A percentile compares a stretch with the other conserved stretches of the same genome.
phyloP scores from a whole-genome alignment of 2,113 vertebrate species.

The Potamarius usumacintae region DNA sequence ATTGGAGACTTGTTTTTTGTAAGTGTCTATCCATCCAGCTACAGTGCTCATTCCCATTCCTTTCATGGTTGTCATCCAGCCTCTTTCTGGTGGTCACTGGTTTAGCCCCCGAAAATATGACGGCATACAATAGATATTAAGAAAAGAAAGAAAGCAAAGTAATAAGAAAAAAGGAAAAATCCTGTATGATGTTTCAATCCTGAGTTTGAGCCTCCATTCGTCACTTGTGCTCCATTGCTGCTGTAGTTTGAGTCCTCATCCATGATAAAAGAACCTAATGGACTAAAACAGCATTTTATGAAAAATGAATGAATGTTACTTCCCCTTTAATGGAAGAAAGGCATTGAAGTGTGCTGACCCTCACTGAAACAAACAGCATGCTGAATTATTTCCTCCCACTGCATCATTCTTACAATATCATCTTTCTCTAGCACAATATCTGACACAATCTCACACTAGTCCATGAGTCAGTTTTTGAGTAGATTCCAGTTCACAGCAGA shows the following conservation, averaged over 20 bases:
- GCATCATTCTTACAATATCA: neutral
- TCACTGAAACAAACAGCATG: constrained; percentile 11
- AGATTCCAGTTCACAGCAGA: neutral
- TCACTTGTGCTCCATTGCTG: neutral
- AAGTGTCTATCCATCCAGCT: neutral
- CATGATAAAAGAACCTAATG: constrained; percentile 24
- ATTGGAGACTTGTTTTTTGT: no score
- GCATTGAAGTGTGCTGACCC: neutral
- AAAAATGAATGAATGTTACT: constrained; percentile 33
- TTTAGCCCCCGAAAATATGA: no score
- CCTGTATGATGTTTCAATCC: neutral
- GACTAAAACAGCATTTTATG: constrained; percentile 30
- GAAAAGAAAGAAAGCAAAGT: neutral
- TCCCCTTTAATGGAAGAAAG: neutral
- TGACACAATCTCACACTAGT: neutral
- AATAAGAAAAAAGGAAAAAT: neutral
- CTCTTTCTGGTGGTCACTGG: neutral
- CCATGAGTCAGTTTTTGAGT: neutral
- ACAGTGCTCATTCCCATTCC: neutral
- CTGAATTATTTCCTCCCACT: neutral
- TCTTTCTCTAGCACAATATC: neutral
- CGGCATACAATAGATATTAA: neutral
- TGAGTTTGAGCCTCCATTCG: neutral
- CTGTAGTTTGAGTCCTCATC: neutral
- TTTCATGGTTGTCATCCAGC: neutral